Percentiles rank a stretch among this genome's conserved stretches.
Conservation (phyloP, 2,113 vertebrate genomes). For the Pluvianellus socialis region DNA sequence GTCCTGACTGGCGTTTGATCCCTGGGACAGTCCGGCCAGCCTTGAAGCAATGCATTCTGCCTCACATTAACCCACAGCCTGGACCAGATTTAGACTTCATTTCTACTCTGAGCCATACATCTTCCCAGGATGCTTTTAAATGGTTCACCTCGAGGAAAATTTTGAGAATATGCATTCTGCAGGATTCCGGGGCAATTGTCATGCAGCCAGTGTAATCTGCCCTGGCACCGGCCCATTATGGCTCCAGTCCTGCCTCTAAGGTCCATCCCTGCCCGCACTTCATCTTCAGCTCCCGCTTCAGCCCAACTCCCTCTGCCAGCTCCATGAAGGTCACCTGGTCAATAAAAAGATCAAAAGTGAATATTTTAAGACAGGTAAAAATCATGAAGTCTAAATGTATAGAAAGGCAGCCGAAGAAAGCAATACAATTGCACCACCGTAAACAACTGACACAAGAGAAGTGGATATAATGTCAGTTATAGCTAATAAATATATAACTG, state of each 20-base stretch:
- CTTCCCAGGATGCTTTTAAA: conserved; percentile 5
- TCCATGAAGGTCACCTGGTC: background rate
- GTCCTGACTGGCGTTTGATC: conserved; percentile 35
- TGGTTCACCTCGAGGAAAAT: background rate
- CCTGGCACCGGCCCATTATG: background rate
- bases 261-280: background rate
- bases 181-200: fast-evolving
- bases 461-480: background rate
- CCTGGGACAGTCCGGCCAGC: background rate
- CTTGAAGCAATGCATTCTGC: background rate
- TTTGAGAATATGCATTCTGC: background rate
- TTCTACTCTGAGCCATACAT: background rate
- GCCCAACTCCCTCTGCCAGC: background rate
- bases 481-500: background rate
- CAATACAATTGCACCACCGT: background rate
- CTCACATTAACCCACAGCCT: background rate
- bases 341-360: conserved; percentile 9
- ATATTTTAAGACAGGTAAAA: background rate
- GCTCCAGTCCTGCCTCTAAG: background rate
- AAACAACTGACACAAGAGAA: background rate
- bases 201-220: background rate
- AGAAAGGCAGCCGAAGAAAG: background rate
- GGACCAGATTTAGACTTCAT: background rate
- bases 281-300: background rate
- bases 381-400: background rate